A percentile compares a stretch with the other conserved stretches of the same genome.
phyloP scores from a whole-genome alignment of 1,140 invertebrate species.

The Paraescarpia echinospica region DNA sequence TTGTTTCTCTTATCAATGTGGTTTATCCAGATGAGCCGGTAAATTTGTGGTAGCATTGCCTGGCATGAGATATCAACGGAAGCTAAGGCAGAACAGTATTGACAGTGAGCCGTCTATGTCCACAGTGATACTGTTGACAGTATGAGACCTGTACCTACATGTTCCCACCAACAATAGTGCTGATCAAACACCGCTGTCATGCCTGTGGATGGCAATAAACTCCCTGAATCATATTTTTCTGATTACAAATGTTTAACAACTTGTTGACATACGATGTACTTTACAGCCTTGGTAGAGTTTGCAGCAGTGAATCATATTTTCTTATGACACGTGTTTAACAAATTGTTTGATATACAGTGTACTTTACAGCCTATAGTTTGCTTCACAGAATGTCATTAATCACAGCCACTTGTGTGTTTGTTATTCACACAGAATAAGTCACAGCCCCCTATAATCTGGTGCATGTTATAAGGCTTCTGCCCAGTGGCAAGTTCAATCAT shows the following conservation, averaged over 20 bases:
- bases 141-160: background rate
- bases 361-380: background rate
- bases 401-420: background rate
- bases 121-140: background rate
- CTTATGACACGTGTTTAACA: background rate
- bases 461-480: too few species aligned
- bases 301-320: background rate
- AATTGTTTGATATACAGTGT: background rate
- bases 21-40: background rate
- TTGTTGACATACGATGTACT: background rate
- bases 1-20: background rate
- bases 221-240: background rate
- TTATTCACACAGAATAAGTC: background rate
- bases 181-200: background rate
- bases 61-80: background rate
- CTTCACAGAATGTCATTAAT: background rate
- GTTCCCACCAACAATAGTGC: background rate
- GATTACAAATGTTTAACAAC: background rate
- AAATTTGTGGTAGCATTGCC: background rate
- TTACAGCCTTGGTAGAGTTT: too few species aligned
- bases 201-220: background rate
- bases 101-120: background rate
- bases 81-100: background rate
- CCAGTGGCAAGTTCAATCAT: too few species aligned
- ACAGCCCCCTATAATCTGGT: background rate